These are phyloP conservation scores for Australoheros facetus DNA, from an alignment of 2,797 vertebrate genomes.

Conservation along the genomic window DNA sequence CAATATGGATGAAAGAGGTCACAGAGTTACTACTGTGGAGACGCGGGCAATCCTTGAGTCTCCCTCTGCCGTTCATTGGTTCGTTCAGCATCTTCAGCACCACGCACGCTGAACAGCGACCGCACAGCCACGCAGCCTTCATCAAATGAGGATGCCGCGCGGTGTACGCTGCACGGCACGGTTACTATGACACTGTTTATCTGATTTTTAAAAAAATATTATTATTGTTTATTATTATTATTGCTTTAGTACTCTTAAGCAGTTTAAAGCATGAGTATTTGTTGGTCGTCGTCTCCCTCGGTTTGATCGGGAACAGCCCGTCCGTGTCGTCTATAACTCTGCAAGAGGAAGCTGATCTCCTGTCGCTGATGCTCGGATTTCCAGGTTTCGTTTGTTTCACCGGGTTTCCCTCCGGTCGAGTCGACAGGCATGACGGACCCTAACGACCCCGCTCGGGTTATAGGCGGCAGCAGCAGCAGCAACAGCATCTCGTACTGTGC, in stretches of 20 bases:
- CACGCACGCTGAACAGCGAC: slow-evolving; percentile 81
- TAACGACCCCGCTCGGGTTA: slow-evolving; percentile 44
- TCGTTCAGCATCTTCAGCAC: slow-evolving; percentile 80
- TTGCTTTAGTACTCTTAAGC: not conserved
- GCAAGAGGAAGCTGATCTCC: slow-evolving; percentile 21
- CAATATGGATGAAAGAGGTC: slow-evolving; percentile 51
- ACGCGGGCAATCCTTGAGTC: slow-evolving; percentile 53
- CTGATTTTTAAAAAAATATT: not conserved
- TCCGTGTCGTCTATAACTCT: slow-evolving; percentile 13
- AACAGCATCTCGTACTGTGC: slow-evolving; percentile 51
- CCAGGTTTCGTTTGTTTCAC: slow-evolving; percentile 14
- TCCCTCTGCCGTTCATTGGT: slow-evolving; percentile 69
- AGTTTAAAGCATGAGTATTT: not conserved
- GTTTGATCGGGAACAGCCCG: slow-evolving; percentile 9
- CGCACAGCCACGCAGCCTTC: slow-evolving; percentile 50
- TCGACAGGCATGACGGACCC: slow-evolving; percentile 58
- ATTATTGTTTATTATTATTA: not conserved
- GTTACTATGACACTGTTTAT: slow-evolving; percentile 29
- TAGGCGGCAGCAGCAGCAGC: slow-evolving; percentile 33
- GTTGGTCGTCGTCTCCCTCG: not conserved
- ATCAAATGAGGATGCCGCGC: slow-evolving; percentile 45
- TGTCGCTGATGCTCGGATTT: slow-evolving; percentile 45
- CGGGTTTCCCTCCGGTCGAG: slow-evolving; percentile 41
- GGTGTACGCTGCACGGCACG: slow-evolving; percentile 3
- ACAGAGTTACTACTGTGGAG: slow-evolving; percentile 44